Conservation (phyloP, 2,797 vertebrate species). For the Phrynocephalus guinanensis region DNA sequence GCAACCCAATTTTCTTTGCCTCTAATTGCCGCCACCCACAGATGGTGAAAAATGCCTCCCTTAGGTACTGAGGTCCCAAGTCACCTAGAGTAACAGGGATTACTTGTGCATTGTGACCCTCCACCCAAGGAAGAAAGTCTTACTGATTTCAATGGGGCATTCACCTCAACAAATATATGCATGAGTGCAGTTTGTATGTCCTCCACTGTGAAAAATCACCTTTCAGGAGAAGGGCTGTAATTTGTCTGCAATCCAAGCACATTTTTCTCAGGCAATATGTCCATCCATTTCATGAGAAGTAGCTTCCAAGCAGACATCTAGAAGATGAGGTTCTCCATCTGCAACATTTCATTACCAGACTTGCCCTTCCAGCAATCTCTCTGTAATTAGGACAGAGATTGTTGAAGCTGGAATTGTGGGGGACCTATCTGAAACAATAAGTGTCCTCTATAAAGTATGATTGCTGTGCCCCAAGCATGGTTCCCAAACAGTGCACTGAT, state of each 20-base stretch:
- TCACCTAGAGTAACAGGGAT: too few relatives aligned
- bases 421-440: conserved; percentile 62
- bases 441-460: conserved; percentile 61
- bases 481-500: conserved; percentile 43
- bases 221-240: background rate
- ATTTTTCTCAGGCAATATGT: background rate
- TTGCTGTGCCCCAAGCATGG: conserved; percentile 57
- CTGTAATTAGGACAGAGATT: conserved; percentile 62
- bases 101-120: background rate
- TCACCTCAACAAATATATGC: background rate
- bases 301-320: background rate
- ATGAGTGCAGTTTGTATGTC: background rate
- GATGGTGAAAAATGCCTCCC: too few relatives aligned
- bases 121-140: background rate
- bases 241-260: background rate
- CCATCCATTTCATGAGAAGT: background rate
- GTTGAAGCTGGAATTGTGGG: conserved; percentile 57
- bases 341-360: conserved; percentile 40
- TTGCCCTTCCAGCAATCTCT: conserved; percentile 58
- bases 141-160: background rate
- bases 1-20: too few relatives aligned
- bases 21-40: too few relatives aligned
- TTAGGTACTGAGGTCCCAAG: too few relatives aligned
- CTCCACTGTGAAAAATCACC: background rate
- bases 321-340: background rate